Evolutionary conservation across 2,888 invertebrate species (phyloP).

Genomic region (Spialia ferax): DNA sequence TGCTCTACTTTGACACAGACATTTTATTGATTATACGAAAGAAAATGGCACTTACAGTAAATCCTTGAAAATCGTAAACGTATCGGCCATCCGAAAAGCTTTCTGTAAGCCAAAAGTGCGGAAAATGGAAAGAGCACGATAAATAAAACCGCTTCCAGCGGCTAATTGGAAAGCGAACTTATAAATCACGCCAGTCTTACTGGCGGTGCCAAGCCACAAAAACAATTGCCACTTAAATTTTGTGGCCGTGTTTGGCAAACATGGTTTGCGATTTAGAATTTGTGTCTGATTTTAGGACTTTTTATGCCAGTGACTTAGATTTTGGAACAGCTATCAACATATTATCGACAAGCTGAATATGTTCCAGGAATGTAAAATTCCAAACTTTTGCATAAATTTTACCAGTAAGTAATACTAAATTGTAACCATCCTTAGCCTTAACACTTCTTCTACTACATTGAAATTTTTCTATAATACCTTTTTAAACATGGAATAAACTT

Average conservation of each 20-base stretch:
- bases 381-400: no score
- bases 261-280: conserved; percentile 18
- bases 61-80: conserved; percentile 8
- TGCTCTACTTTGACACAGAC: no score
- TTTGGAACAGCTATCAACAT: not conserved
- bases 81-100: conserved; percentile 22
- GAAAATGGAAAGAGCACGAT: conserved; percentile 77
- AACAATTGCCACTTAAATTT: conserved; percentile 63
- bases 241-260: conserved; percentile 46
- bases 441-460: no score
- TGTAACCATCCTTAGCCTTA: no score
- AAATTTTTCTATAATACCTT: no score
- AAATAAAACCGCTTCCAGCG: conserved; percentile 76
- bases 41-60: not conserved
- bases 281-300: conserved; percentile 4
- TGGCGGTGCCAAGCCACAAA: conserved; percentile 62
- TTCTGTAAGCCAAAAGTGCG: conserved; percentile 65
- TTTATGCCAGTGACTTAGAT: no score
- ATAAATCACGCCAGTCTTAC: conserved; percentile 77
- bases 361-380: no score
- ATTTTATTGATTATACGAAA: no score
- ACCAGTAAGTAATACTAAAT: no score
- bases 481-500: no score
- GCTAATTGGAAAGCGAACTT: conserved; percentile 81
- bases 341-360: no score